Conservation (phyloP, 2,113 vertebrate species). For the Rousettus leschenaultii region DNA sequence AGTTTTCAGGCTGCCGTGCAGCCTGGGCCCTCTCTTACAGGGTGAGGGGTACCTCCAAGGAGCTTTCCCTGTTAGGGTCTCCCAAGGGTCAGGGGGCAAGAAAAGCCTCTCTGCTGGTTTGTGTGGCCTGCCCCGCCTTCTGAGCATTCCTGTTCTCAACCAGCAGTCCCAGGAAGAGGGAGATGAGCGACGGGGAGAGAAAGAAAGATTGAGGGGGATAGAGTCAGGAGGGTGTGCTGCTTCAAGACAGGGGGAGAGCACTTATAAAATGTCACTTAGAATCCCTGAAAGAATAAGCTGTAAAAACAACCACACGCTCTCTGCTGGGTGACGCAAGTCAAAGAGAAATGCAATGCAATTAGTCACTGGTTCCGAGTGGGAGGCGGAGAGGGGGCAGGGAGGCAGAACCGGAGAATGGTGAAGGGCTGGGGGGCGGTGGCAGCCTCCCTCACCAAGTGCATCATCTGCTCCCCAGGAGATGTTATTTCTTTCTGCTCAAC, state of each 20-base stretch:
- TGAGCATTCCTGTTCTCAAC: neutral
- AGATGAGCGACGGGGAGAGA: neutral
- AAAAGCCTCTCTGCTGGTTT: neutral
- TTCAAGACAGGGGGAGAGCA: conserved; percentile 57
- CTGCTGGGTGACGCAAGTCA: conserved; percentile 67
- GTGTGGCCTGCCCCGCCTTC: neutral
- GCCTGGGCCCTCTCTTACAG: neutral
- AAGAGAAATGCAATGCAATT: conserved; percentile 59
- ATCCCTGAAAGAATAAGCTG: conserved; percentile 70
- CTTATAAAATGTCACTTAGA: conserved; percentile 70
- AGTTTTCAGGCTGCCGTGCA: neutral
- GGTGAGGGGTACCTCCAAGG: neutral
- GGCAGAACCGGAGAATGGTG: conserved; percentile 10
- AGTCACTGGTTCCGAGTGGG: conserved; percentile 77
- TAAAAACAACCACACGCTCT: conserved; percentile 47
- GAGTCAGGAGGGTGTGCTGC: neutral
- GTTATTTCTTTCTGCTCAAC: neutral
- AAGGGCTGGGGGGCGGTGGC: neutral
- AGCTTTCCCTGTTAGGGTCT: neutral
- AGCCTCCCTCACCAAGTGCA: neutral
- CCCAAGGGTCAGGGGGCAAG: neutral
- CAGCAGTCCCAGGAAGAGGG: neutral
- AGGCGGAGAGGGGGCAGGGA: conserved; percentile 64
- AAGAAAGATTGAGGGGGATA: conserved; percentile 54
- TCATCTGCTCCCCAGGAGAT: neutral